Evolutionary conservation across 1,140 invertebrate genomes (phyloP), one percentile per base, ranked within the genome.

Genomic region (Cepaea nemoralis): DNA sequence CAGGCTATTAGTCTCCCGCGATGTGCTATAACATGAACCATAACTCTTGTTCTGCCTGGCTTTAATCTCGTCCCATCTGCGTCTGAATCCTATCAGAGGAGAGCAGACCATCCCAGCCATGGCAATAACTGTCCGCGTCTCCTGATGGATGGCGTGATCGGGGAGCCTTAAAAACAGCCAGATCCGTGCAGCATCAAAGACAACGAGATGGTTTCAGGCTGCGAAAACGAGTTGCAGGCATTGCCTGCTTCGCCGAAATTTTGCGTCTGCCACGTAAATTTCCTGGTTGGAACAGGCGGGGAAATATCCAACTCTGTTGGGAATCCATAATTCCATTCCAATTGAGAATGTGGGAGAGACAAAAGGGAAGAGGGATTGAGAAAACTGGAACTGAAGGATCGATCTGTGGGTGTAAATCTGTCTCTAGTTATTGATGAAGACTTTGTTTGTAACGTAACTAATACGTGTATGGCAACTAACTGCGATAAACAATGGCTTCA

Each of bases 21-120:
- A 39, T 39, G 35, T 39, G 33, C 69, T 12, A 71, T 71, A 71
- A 71, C 69, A 71, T 1, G 69, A 71, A 71, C 69, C 69, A 71
- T 71, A 71, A 71, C 69, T 71, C 69, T 71, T 39, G 69, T 71
- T 24, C 69, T 45, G 69, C 40, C 37, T 35, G 37, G 69, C 37
- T 71, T 71, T 71, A 40, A 71, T 71, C 69, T 71, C 69, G 35
- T 40, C 69, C 69, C 69, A 71, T 71, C 69, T 71, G 69, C 69
- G n/a, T 71, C 40, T 71, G 69, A 71, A 71, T 71, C 69, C 37
- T 22, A 71, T 71, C 69, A 71, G 69, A 71, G 24, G 37, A 39
- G 69, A 71, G 22, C 40, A 45, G 69, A 33, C 37, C 69, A 71
- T 71, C 69, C 3, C 69, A 8, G 37, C 40, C 2, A 22, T 37